These are phyloP conservation scores for Aphodius sticticus DNA, from an alignment of 2,888 invertebrate genomes.

Conservation along the genomic window DNA sequence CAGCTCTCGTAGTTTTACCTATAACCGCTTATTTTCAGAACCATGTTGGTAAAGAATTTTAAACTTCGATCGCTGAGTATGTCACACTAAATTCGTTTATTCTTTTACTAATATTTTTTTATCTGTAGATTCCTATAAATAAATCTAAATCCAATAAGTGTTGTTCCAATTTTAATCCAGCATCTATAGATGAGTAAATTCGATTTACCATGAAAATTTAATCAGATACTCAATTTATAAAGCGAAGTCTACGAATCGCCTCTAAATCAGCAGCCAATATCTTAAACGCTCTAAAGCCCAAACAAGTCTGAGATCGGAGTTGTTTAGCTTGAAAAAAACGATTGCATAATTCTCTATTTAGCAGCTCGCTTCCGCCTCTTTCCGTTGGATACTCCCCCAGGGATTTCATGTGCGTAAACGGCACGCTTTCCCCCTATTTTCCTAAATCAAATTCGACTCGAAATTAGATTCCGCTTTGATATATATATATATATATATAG, in stretches of 20 bases:
- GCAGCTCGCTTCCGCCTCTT: not conserved
- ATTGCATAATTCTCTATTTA: not conserved
- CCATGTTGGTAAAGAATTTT: too few relatives aligned
- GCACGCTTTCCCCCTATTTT: not conserved
- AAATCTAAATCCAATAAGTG: too few relatives aligned
- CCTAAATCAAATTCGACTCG: not conserved
- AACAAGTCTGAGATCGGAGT: not conserved
- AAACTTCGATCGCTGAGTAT: too few relatives aligned
- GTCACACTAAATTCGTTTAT: too few relatives aligned
- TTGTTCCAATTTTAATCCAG: too few relatives aligned
- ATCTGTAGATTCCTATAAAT: too few relatives aligned
- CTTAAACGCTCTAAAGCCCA: not conserved
- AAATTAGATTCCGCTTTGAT: not conserved
- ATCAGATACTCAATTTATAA: not conserved
- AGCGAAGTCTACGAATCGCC: not conserved
- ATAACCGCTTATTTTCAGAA: too few relatives aligned
- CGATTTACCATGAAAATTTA: too few relatives aligned
- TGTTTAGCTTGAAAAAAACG: not conserved
- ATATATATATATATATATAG: too few relatives aligned
- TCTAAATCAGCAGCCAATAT: not conserved
- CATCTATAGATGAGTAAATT: too few relatives aligned
- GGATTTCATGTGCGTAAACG: not conserved
- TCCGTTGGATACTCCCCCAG: not conserved
- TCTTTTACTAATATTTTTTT: too few relatives aligned
- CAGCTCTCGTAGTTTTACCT: too few relatives aligned